Base-by-base conservation (phyloP, 2,113 vertebrate genomes). In the Microcebus griseorufus region DNA sequence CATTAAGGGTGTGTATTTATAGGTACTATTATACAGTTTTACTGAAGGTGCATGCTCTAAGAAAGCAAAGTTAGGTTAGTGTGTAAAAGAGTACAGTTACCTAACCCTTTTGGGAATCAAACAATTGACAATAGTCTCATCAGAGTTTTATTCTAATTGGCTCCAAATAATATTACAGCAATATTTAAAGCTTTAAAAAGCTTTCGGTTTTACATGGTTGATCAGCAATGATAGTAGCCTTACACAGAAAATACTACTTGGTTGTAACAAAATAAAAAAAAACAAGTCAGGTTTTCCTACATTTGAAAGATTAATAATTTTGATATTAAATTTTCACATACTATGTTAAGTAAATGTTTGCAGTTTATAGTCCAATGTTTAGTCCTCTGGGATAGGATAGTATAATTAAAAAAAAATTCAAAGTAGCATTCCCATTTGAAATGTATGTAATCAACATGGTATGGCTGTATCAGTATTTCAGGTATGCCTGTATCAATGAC, bases 1-100 rank as follows among this genome's bases (percentile, higher is more conserved):
- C 27, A 0, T 55, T 55, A 20, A 55, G 70, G 16, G 3, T 20
- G 23, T 20, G 6, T 27, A 17, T 25, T n/a, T 39, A 8, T 42
- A 48, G 39, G 42, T 75, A 6, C 32, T 55, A 7, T n/a, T 62
- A 5, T 29, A 22, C 32, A 51, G 25, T 73, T 67, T 58, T 14
- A 70, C 3, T 20, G 34, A n/a, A 11, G 0, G 2, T 58, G 27
- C 6, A 1, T 2, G 13, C 6, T 22, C 2, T 3, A 12, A 13
- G 20, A 58, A 69, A 34, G 55, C 48, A 51, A 32, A 62, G 58
- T 39, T 18, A 6, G 14, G 20, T n/a, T 23, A 18, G 62, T 13
- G 4, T 25, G 8, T 64, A 39, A 76, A 29, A 23, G 80, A 45
- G 12, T 4, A 39, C 53, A 3, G 20, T 72, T 48, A 27, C 17